Base-by-base conservation (phyloP, 2,888 invertebrate genomes). In the Coelopa pilipes region DNA sequence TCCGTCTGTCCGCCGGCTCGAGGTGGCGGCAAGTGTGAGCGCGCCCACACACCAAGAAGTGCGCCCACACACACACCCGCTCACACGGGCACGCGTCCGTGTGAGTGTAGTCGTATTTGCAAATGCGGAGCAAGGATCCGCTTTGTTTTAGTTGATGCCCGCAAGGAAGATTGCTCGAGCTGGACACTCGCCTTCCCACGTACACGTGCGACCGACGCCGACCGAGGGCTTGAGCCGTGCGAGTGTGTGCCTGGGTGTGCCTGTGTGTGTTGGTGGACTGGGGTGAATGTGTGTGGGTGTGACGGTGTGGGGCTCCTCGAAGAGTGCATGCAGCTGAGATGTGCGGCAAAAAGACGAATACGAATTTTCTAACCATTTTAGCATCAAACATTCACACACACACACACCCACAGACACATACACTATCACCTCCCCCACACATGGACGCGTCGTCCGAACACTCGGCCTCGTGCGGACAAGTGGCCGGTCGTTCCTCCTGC, bases 321-420 rank as follows among this genome's bases (percentile, higher is more conserved):
- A 71, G 71, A 71, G 55, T 65, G 71, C 55, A 63, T 55, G 63
- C 65, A 70, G 49, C 63, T 57, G 62, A 19, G 63, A 60, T 70
- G 69, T 66, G 72, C 15, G 50, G 63, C 74, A 76, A 73, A 74
- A 76, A 74, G 70, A 73, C 74, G 74, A 70, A 70, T 47, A 66
- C 73, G 74, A 74, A 67, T 69, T 72, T 75, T 60, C 74, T 72
- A 72, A 74, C 68, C 49, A 74, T 74, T 73, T 73, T 59, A 67
- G 66, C 63, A 70, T 57, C 24, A 46, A 59, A 4, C 53, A 63
- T 47, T 13, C 67, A 69, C 55, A 57, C 46, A 45, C 47, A 1
- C 45, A 21, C 45, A 57, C 70, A 74, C 45, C 57, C 19, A 66
- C n/a, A 45, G 17, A 59, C 45, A 70, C 24, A 49, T 50, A 62